Evolutionary conservation across 2,113 vertebrate genomes (phyloP).

Genomic region (Cercopithecus mona): DNA sequence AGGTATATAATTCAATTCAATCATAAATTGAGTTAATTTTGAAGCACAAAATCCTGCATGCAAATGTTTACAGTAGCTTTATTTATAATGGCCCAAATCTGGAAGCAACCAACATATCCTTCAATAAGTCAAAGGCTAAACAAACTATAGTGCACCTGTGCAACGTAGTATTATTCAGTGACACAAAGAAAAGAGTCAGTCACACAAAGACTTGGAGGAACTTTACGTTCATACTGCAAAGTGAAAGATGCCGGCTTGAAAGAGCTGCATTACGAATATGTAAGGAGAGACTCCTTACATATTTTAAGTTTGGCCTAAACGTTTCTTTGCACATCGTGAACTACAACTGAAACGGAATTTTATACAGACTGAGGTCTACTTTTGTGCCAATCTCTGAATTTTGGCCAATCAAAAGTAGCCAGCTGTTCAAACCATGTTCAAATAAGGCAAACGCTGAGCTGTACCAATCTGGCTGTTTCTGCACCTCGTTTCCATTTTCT

Average conservation of each 20-base stretch:
- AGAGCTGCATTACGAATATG: background rate
- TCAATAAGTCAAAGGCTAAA: background rate
- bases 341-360: too few relatives aligned
- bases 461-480: too few relatives aligned
- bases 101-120: background rate
- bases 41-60: background rate
- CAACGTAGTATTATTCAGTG: background rate
- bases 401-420: too few relatives aligned
- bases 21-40: background rate
- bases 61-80: background rate
- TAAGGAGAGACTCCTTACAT: background rate
- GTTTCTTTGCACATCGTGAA: too few relatives aligned
- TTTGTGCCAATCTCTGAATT: too few relatives aligned
- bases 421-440: too few relatives aligned
- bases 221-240: background rate
- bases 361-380: too few relatives aligned
- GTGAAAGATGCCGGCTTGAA: background rate
- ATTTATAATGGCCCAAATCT: background rate
- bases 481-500: too few relatives aligned
- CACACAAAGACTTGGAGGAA: background rate
- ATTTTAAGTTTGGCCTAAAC: too few relatives aligned
- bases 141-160: accelerated
- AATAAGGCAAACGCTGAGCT: too few relatives aligned
- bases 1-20: background rate
- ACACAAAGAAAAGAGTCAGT: background rate